phyloP scores from a whole-genome alignment of 1,140 invertebrate species.

The Ptiloglossa arizonensis region DNA sequence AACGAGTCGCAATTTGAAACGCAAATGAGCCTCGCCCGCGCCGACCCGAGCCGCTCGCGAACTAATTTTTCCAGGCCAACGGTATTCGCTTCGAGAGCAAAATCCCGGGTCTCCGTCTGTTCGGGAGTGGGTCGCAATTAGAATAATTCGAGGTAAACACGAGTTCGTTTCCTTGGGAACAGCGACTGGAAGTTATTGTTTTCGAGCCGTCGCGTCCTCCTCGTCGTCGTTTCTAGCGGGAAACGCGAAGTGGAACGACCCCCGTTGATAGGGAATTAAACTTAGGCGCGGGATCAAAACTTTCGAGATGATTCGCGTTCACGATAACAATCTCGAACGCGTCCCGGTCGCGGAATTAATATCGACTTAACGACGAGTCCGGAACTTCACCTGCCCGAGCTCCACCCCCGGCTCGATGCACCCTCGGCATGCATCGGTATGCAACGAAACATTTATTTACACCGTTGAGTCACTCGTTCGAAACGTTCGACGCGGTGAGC shows the following conservation, averaged over 20 bases:
- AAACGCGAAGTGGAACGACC: neutral
- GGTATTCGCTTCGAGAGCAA: neutral
- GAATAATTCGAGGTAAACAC: neutral
- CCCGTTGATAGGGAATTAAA: neutral
- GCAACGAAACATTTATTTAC: constrained; percentile 45
- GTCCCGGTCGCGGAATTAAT: too few relatives aligned
- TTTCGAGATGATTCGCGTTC: neutral
- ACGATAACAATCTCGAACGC: too few relatives aligned
- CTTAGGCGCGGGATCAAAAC: neutral
- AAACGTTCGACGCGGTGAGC: too few relatives aligned
- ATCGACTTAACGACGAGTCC: constrained; percentile 2
- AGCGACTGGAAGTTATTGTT: neutral
- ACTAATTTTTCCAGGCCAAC: neutral
- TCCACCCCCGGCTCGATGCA: too few relatives aligned
- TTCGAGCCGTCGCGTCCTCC: neutral
- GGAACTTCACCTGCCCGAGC: too few relatives aligned
- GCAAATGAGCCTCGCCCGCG: too few relatives aligned
- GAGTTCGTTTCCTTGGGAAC: neutral
- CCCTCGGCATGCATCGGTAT: too few relatives aligned
- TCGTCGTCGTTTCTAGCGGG: too few relatives aligned
- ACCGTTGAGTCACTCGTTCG: too few relatives aligned
- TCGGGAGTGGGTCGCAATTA: neutral
- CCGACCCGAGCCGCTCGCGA: too few relatives aligned
- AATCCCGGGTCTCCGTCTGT: neutral
- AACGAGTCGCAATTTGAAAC: too few relatives aligned